These are phyloP conservation scores for Odocoileus hemionus DNA, from an alignment of 2,113 vertebrate species.

Conservation along the genomic window DNA sequence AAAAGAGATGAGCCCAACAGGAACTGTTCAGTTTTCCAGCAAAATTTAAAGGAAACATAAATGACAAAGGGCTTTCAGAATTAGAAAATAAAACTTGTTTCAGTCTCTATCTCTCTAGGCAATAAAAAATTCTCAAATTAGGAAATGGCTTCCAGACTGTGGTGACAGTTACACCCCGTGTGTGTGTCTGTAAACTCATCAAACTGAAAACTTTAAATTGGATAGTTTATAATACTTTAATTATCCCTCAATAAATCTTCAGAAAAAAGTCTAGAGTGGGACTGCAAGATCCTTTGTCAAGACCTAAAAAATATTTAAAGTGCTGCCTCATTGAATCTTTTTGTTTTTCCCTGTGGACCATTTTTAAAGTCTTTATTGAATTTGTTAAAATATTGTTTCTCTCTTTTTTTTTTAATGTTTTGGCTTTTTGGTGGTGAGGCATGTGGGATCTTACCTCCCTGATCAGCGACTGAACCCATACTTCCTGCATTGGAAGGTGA, in stretches of 20 bases:
- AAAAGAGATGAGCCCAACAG: background rate
- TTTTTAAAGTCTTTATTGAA: background rate
- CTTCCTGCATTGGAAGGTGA: background rate
- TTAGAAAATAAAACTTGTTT: constrained; percentile 2
- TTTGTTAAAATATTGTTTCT: background rate
- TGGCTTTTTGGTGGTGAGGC: background rate
- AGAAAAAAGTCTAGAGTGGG: background rate
- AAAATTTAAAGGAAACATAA: constrained; percentile 1
- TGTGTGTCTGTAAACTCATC: background rate
- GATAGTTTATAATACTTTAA: background rate
- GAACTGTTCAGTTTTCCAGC: background rate
- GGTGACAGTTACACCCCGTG: background rate
- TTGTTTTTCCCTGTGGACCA: background rate
- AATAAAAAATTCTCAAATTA: background rate
- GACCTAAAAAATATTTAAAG: background rate
- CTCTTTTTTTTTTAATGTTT: background rate
- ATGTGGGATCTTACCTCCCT: background rate
- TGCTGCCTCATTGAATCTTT: background rate
- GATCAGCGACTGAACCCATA: background rate
- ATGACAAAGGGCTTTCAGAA: background rate
- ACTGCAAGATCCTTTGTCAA: background rate
- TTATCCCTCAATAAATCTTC: background rate
- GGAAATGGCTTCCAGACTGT: constrained; percentile 2
- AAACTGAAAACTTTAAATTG: background rate
- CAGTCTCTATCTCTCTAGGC: background rate